phyloP scores from a whole-genome alignment of 2,113 vertebrate species.

The Muscicapa adusta region DNA sequence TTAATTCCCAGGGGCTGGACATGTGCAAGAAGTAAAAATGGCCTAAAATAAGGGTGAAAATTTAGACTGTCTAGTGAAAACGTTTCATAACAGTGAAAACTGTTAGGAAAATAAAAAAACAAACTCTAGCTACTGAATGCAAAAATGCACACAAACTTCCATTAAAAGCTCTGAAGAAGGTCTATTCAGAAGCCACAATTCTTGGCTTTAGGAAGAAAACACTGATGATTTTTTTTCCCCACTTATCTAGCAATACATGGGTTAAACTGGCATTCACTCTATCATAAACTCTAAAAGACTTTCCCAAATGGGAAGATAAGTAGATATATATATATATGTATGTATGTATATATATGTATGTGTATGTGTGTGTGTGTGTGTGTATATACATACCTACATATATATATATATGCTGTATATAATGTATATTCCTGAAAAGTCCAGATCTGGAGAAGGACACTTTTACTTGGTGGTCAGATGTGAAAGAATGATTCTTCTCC shows the following conservation, averaged over 20 bases:
- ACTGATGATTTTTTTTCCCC: background rate
- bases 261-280: background rate
- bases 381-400: no score
- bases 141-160: background rate
- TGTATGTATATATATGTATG: background rate
- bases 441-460: background rate
- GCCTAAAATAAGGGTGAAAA: background rate
- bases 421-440: background rate
- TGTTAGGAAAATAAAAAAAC: background rate
- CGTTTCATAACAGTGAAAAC: background rate
- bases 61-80: background rate
- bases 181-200: background rate
- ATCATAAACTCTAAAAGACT: background rate
- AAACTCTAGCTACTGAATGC: rapidly evolving
- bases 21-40: background rate
- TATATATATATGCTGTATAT: background rate
- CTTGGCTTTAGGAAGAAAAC: background rate
- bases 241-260: background rate
- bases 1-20: background rate
- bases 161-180: background rate
- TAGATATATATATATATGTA: no score
- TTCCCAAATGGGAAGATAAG: background rate
- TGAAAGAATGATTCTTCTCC: background rate
- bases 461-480: background rate
- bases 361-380: no score